These are phyloP conservation scores for Luperina nickerlii DNA, from an alignment of 2,888 invertebrate genomes.

Conservation along the genomic window DNA sequence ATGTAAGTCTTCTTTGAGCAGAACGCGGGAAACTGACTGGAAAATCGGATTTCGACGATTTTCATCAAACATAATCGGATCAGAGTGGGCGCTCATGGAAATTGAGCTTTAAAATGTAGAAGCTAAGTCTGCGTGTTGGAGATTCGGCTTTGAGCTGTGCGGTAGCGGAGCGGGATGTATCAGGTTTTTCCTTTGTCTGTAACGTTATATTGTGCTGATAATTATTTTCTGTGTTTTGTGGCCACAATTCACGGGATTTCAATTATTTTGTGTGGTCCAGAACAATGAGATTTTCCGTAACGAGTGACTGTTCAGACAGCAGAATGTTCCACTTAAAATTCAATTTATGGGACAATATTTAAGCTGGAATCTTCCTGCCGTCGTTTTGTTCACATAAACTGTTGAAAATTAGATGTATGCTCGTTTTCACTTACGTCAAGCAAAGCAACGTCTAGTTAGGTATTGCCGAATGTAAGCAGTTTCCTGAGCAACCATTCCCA, in stretches of 20 bases:
- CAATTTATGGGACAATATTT: conserved; percentile 13
- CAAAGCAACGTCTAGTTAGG: neutral
- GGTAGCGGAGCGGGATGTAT: conserved; percentile 42
- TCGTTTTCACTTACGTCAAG: neutral
- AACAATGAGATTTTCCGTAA: conserved; percentile 32
- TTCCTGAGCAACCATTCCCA: neutral
- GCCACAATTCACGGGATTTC: conserved; percentile 41
- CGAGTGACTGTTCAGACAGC: conserved; percentile 15
- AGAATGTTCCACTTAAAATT: conserved; percentile 8
- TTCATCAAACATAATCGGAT: conserved; percentile 72
- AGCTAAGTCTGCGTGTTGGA: conserved; percentile 40
- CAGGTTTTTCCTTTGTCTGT: conserved; percentile 42
- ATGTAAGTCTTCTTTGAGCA: conserved; percentile 64
- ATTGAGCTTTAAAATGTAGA: conserved; percentile 60
- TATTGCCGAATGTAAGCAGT: neutral
- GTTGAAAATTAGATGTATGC: neutral
- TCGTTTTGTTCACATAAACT: neutral
- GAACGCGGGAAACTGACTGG: conserved; percentile 67
- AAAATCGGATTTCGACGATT: conserved; percentile 73
- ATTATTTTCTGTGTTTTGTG: conserved; percentile 52
- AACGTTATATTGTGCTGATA: conserved; percentile 47
- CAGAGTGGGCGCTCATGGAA: conserved; percentile 50
- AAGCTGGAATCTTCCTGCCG: neutral
- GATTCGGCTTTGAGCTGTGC: conserved; percentile 39
- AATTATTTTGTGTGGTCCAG: conserved; percentile 44